These are phyloP conservation scores for Carcina quercana DNA, from an alignment of 2,888 invertebrate genomes.

Conservation along the genomic window DNA sequence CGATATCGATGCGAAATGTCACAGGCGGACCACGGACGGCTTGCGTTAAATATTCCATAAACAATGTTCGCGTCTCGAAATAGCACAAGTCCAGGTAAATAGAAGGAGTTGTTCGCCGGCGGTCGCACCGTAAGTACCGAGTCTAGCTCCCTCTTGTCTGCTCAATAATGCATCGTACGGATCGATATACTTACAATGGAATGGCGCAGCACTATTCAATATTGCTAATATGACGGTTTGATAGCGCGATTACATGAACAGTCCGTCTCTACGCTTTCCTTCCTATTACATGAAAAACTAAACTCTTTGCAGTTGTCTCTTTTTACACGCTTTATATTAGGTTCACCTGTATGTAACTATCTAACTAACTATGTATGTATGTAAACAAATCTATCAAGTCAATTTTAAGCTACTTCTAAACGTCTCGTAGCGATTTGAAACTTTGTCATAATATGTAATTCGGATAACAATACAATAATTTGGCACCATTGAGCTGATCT, in stretches of 20 bases:
- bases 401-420: no score
- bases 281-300: no score
- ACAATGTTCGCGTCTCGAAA: conserved; percentile 55
- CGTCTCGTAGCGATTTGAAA: no score
- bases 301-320: no score
- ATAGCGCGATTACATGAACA: conserved; percentile 1
- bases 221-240: conserved; percentile 26
- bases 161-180: conserved; percentile 61
- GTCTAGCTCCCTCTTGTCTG: conserved; percentile 31
- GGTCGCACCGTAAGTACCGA: conserved; percentile 18
- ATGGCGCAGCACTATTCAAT: conserved; percentile 38
- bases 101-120: conserved; percentile 29
- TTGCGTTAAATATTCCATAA: conserved; percentile 62
- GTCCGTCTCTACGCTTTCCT: no score
- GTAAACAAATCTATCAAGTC: no score
- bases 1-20: conserved; percentile 38
- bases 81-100: conserved; percentile 49
- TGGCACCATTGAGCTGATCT: no score
- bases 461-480: no score
- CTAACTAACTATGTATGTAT: no score
- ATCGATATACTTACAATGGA: conserved; percentile 47
- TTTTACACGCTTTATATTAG: no score
- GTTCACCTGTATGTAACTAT: no score
- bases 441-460: no score
- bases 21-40: conserved; percentile 28